These are phyloP conservation scores for Fundulus diaphanus DNA, from an alignment of 2,797 vertebrate genomes.

Conservation along the genomic window DNA sequence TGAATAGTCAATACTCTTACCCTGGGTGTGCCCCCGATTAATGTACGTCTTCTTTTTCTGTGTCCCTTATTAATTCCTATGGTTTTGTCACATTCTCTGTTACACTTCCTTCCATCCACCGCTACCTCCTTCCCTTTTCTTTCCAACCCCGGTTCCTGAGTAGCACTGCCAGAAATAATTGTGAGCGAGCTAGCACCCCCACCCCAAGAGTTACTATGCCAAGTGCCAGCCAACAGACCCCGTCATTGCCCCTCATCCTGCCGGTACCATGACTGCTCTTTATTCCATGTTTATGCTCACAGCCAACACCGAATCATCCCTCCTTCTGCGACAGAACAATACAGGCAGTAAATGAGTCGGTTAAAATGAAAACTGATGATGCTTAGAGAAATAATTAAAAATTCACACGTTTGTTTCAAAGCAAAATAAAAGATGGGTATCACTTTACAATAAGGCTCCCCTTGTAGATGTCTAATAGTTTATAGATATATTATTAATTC, in stretches of 20 bases:
- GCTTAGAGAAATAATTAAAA: background rate
- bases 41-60: background rate
- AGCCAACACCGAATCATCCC: constrained; percentile 26
- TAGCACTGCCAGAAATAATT: constrained; percentile 68
- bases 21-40: background rate
- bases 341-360: constrained; percentile 29
- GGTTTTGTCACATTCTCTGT: constrained; percentile 31
- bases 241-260: constrained; percentile 62
- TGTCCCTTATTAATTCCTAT: constrained; percentile 12
- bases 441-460: too few relatives aligned
- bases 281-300: constrained; percentile 44
- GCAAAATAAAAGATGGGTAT: constrained; percentile 31
- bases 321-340: constrained; percentile 33
- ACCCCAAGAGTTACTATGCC: constrained; percentile 37
- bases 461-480: too few relatives aligned
- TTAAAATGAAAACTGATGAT: constrained; percentile 4
- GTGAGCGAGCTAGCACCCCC: constrained; percentile 44
- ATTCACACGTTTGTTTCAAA: background rate
- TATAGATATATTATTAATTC: too few relatives aligned
- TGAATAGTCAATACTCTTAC: background rate
- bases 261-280: constrained; percentile 72
- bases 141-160: constrained; percentile 49
- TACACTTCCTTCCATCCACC: constrained; percentile 25
- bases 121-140: constrained; percentile 15
- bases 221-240: constrained; percentile 49